These are phyloP conservation scores for Zophobas morio DNA, from an alignment of 1,140 invertebrate genomes.

Conservation along the genomic window DNA sequence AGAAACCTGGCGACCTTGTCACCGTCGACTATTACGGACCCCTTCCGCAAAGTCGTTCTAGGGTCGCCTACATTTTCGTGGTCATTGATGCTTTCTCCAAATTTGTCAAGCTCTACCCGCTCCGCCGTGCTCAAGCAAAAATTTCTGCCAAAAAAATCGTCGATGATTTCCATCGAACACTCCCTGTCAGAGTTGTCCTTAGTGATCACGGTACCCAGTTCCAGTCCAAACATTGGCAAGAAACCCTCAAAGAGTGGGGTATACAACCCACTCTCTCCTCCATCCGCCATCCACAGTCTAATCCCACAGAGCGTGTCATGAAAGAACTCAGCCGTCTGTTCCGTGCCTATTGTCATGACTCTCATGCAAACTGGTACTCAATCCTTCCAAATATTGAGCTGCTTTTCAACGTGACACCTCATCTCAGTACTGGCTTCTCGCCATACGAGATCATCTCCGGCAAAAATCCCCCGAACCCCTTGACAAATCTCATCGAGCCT, in stretches of 20 bases:
- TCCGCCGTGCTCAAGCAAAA: constrained; percentile 58
- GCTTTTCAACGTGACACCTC: constrained; percentile 64
- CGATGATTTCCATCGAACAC: constrained; percentile 46
- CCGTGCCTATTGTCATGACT: constrained; percentile 56
- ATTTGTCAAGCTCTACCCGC: constrained; percentile 60
- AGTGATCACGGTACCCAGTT: constrained; percentile 58
- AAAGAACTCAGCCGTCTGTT: constrained; percentile 61
- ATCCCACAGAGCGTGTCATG: constrained; percentile 61
- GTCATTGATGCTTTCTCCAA: constrained; percentile 64
- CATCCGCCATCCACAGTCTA: constrained; percentile 61
- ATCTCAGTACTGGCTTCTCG: too few relatives aligned
- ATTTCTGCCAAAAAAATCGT: constrained; percentile 49
- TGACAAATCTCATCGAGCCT: constrained; percentile 1
- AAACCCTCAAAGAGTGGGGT: constrained; percentile 46
- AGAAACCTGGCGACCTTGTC: constrained; percentile 57
- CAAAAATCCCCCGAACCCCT: constrained; percentile 29
- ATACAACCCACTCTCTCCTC: constrained; percentile 58
- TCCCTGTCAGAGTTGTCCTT: constrained; percentile 48
- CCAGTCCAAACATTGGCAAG: constrained; percentile 49
- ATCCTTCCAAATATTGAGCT: constrained; percentile 55
- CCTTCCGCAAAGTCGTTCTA: constrained; percentile 53
- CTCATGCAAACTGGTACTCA: constrained; percentile 54
- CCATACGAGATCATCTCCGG: constrained; percentile 66
- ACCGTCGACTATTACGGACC: constrained; percentile 63
- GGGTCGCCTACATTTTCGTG: constrained; percentile 59